Conservation (phyloP, 2,797 vertebrate species). For the Hydrolagus colliei region DNA sequence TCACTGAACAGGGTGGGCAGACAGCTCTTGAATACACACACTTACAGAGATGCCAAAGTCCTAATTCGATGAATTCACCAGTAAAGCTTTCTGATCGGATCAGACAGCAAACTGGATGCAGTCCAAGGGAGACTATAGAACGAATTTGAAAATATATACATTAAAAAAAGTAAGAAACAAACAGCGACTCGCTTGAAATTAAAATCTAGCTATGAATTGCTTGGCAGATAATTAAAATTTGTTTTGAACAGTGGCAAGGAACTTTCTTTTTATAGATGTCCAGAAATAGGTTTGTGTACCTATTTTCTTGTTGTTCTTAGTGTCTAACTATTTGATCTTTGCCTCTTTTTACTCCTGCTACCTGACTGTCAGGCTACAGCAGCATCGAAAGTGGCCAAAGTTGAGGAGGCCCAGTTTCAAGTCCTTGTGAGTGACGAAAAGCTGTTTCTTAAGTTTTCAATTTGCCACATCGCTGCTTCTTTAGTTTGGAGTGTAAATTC, state of each 20-base stretch:
- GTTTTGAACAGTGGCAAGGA: no score
- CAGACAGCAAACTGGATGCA: no score
- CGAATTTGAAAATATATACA: no score
- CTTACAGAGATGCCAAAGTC: not conserved
- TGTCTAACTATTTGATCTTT: constrained; percentile 36
- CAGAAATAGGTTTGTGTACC: constrained; percentile 19
- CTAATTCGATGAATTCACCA: no score
- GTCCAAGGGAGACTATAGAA: no score
- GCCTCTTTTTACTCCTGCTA: constrained; percentile 54
- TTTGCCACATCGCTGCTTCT: not conserved
- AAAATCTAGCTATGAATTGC: no score
- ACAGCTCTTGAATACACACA: not conserved
- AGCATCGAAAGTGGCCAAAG: constrained; percentile 68
- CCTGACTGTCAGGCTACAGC: constrained; percentile 70
- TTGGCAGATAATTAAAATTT: no score
- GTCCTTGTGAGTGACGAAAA: constrained; percentile 42
- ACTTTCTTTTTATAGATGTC: not conserved
- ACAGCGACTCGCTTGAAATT: no score
- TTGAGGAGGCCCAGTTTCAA: constrained; percentile 62
- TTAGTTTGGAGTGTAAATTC: not conserved
- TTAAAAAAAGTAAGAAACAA: no score
- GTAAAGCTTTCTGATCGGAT: no score
- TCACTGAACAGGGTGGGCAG: not conserved
- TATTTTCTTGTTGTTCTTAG: not conserved
- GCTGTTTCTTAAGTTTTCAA: constrained; percentile 22